Evolutionary conservation across 2,797 vertebrate genomes (phyloP).

Genomic region (Lepilemur ruficaudatus): DNA sequence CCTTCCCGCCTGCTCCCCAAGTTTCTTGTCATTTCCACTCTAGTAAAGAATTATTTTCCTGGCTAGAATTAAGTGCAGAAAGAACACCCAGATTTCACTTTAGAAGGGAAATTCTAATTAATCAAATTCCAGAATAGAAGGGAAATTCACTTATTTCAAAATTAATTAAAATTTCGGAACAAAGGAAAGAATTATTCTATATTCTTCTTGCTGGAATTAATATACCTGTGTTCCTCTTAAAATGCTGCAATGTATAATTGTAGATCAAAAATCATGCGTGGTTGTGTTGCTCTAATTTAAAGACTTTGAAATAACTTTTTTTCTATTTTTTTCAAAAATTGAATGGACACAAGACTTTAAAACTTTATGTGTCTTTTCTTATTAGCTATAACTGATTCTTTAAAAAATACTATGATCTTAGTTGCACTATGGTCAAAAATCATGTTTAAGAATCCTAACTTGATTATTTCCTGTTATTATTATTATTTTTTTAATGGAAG

Average conservation of each 20-base stretch:
- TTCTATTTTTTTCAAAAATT: neutral
- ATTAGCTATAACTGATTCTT: neutral
- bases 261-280: neutral
- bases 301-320: neutral
- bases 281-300: conserved; percentile 4
- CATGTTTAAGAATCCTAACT: neutral
- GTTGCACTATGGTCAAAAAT: neutral
- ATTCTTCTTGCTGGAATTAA: neutral
- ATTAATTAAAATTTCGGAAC: conserved; percentile 45
- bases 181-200: neutral
- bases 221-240: neutral
- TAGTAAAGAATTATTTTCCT: conserved; percentile 4
- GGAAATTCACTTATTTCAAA: conserved; percentile 32
- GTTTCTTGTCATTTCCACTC: neutral
- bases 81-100: conserved; percentile 1
- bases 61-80: neutral
- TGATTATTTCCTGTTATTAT: neutral
- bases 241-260: neutral
- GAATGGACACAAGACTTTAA: neutral
- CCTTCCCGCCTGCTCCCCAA: neutral
- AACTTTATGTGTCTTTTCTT: neutral
- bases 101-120: conserved; percentile 33
- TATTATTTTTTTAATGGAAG: neutral
- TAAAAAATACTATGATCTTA: neutral
- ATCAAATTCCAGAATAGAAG: neutral